phyloP scores from a whole-genome alignment of 2,113 vertebrate genomes.

The Redunca redunca region DNA sequence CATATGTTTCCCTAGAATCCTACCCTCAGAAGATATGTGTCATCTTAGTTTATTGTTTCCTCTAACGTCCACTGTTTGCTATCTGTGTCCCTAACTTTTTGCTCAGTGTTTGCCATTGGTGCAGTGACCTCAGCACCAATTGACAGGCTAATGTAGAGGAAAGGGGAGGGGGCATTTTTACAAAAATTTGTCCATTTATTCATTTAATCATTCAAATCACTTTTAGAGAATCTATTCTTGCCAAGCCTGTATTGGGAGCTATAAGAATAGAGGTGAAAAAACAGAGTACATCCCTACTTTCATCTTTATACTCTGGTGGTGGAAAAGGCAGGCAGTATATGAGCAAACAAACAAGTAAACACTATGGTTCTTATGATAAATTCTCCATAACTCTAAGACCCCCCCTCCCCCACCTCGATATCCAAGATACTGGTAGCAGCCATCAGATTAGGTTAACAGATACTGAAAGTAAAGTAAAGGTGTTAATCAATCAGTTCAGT shows the following conservation, averaged over 20 bases:
- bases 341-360: neutral
- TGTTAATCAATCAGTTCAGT: neutral
- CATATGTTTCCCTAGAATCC: neutral
- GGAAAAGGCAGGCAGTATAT: neutral
- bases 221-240: neutral
- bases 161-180: neutral
- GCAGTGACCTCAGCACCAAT: neutral
- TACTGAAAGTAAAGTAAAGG: neutral
- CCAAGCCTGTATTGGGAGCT: neutral
- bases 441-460: neutral
- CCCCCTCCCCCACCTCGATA: rapidly evolving
- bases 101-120: neutral
- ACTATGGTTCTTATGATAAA: neutral
- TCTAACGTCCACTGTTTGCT: neutral
- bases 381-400: neutral
- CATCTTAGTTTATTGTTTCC: neutral
- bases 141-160: neutral
- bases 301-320: neutral
- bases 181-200: neutral
- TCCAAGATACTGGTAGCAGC: neutral
- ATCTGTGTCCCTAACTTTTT: neutral
- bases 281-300: neutral
- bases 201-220: neutral
- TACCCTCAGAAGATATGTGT: neutral
- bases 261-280: neutral